Base-by-base conservation (phyloP, 1,140 invertebrate species). In the Drosophila mayri region DNA sequence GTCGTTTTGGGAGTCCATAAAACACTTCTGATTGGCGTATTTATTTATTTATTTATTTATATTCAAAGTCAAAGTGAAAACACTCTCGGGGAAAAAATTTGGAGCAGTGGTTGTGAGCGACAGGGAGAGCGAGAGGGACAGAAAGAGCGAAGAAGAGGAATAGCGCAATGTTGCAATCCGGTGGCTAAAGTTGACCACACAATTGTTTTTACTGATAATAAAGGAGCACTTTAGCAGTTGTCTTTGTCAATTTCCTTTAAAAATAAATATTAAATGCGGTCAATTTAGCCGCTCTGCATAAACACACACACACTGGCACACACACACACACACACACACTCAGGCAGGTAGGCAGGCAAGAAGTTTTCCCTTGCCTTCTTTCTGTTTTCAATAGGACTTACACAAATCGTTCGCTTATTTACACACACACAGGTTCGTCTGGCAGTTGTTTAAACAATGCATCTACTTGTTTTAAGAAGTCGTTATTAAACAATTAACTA, bases 61-160 rank as follows among this genome's bases (percentile, higher is more conserved):
- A 37, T 65, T 28, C 10, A 58, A 79, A 79, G 58, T 25, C 77
- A 77, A 85, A 85, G 81, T 74, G 73, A 85, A 85, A 85, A 81
- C 64, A 78, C 41, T 61, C 57, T 44, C 32, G 22, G 30, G 22
- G 30, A 47, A 61, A 20, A 55, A 46, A 79, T 68, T 74, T 83
- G 73, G 84, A 87, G 80, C 80, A 87, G 65, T 61, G 64, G 54
- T 68, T 65, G 78, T 20, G 47, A 61, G 64, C 38, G 25, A 62
- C 32, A 40, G 52, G 50, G 28, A 20, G 52, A 60, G 37, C 49
- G 52, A 67, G 60, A 41, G 75, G 30, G 30, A 35, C 8, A 38
- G 67, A 25, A 35, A 43, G 37, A 57, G 28, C 20, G 44, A 30
- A 40, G 46, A 52, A 50, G 52, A 65, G 47, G 64, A 67, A 40